These are phyloP conservation scores for Erpornis zantholeuca DNA, from an alignment of 2,113 vertebrate species.

Conservation along the genomic window DNA sequence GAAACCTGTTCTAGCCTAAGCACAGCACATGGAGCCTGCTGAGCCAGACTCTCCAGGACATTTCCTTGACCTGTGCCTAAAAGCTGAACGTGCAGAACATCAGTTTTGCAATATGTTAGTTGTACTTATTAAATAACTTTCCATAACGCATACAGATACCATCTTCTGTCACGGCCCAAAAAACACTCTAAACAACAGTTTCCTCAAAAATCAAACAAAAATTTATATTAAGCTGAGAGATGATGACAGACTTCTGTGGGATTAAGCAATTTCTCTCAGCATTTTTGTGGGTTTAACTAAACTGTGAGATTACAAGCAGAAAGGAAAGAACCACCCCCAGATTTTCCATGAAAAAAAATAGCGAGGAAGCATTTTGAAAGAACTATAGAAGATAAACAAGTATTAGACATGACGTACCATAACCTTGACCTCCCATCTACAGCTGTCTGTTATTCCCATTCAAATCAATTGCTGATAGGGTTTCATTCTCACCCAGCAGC, in stretches of 20 bases:
- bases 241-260: conserved; percentile 35
- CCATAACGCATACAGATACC: background rate
- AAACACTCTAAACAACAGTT: background rate
- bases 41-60: background rate
- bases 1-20: background rate
- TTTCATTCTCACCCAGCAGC: conserved; percentile 6
- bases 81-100: background rate
- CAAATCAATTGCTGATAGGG: background rate
- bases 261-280: conserved; percentile 56
- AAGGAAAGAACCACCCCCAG: conserved; percentile 65
- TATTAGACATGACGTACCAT: background rate
- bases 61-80: background rate
- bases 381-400: conserved; percentile 11
- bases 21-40: background rate
- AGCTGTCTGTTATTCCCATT: background rate
- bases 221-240: background rate
- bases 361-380: conserved; percentile 1
- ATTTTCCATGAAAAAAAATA: conserved; percentile 13
- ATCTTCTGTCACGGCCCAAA: background rate
- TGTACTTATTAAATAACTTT: background rate
- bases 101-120: background rate
- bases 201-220: conserved; percentile 12
- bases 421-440: background rate
- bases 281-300: conserved; percentile 66
- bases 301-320: conserved; percentile 41